These are phyloP conservation scores for Sinocyclocheilus anophthalmus DNA, from an alignment of 2,113 vertebrate species.

Conservation along the genomic window DNA sequence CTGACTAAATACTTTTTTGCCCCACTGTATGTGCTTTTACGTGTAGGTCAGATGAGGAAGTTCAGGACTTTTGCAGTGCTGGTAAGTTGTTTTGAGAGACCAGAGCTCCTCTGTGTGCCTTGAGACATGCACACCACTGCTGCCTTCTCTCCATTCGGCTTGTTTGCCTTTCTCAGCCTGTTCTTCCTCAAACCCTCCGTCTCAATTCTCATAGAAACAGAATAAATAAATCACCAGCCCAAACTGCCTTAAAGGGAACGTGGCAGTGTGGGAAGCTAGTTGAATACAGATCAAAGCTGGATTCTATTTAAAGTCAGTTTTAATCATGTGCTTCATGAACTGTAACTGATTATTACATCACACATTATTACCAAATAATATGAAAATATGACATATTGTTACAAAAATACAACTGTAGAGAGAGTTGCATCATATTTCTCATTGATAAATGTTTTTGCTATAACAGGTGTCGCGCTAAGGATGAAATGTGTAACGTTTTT, in stretches of 20 bases:
- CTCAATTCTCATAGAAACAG: conserved; percentile 49
- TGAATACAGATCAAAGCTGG: conserved; percentile 35
- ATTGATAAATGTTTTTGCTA: not conserved
- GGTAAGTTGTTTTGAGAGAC: conserved; percentile 27
- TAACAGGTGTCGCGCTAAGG: not conserved
- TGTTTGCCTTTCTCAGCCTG: conserved; percentile 59
- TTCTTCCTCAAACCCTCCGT: conserved; percentile 8
- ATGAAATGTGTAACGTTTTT: not conserved
- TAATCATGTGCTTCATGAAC: not conserved
- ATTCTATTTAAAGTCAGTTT: conserved; percentile 5
- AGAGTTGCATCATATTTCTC: not conserved
- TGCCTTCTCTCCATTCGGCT: conserved; percentile 42
- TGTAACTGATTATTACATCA: not conserved
- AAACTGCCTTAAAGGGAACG: conserved; percentile 37
- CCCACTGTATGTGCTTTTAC: not conserved
- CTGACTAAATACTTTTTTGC: no score
- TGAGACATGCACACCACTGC: conserved; percentile 50
- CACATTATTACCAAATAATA: not conserved
- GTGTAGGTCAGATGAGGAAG: not conserved
- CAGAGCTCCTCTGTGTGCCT: conserved; percentile 64
- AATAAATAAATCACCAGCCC: conserved; percentile 53
- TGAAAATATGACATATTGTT: not conserved
- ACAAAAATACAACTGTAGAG: not conserved
- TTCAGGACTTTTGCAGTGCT: conserved; percentile 33
- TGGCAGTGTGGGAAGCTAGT: conserved; percentile 7